Conservation (phyloP, 2,888 invertebrate genomes). For the Cyclophora albipunctata region DNA sequence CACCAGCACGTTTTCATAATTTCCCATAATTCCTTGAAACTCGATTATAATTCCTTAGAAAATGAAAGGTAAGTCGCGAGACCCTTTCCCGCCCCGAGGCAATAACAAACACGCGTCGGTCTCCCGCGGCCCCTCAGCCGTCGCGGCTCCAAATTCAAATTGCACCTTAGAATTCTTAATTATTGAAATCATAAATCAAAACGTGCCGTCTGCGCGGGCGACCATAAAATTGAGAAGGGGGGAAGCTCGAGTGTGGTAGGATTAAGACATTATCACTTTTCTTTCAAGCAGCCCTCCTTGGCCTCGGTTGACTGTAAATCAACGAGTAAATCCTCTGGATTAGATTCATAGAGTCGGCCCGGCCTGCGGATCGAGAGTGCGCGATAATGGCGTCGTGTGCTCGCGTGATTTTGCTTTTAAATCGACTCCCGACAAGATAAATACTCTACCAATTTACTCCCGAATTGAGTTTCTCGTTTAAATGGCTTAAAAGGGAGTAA, state of each 20-base stretch:
- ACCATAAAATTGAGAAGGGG: constrained; percentile 65
- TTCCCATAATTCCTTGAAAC: constrained; percentile 48
- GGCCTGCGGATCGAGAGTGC: constrained; percentile 64
- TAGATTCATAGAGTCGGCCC: constrained; percentile 74
- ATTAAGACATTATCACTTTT: constrained; percentile 82
- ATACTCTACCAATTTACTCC: constrained; percentile 63
- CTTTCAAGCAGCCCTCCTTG: constrained; percentile 71
- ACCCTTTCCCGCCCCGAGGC: constrained; percentile 63
- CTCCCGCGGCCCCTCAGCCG: constrained; percentile 58
- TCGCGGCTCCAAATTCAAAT: constrained; percentile 69
- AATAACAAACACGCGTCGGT: constrained; percentile 72
- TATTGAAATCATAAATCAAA: constrained; percentile 76
- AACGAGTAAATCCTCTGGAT: constrained; percentile 74
- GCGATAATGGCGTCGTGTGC: constrained; percentile 73
- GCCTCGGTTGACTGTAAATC: constrained; percentile 71
- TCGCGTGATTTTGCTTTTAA: constrained; percentile 74
- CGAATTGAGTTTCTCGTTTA: constrained; percentile 55
- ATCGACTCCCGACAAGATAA: constrained; percentile 69
- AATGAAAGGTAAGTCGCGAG: constrained; percentile 56
- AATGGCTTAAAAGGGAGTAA: constrained; percentile 55
- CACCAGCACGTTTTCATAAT: constrained; percentile 33
- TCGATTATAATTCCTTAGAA: constrained; percentile 57
- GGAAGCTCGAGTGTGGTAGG: constrained; percentile 71
- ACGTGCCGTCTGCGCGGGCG: constrained; percentile 70
- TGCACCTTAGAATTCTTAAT: constrained; percentile 76